A percentile compares a stretch with the other conserved stretches of the same genome.
Evolutionary conservation across 92 coral and sea anemone genomes (phyloP).

Genomic region (Porites evermanni): DNA sequence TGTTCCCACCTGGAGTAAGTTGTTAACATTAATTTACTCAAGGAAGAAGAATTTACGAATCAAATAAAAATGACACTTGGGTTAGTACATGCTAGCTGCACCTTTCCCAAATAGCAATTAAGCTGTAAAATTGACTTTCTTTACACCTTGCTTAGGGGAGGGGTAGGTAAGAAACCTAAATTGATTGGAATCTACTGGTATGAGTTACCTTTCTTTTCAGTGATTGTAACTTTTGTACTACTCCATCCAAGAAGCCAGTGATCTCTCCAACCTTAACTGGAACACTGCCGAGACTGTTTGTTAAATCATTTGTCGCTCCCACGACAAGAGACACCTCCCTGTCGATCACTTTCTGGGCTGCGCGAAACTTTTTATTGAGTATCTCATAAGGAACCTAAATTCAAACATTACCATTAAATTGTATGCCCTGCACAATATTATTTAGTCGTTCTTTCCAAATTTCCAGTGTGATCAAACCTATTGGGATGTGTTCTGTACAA

Average conservation of each 20-base stretch:
- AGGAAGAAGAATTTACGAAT: too few relatives aligned
- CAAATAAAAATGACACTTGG: too few relatives aligned
- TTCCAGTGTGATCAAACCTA: too few relatives aligned
- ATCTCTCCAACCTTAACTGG: slow-evolving; percentile 90
- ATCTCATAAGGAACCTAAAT: slow-evolving; percentile 95
- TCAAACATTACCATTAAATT: not conserved
- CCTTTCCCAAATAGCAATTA: too few relatives aligned
- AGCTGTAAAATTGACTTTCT: too few relatives aligned
- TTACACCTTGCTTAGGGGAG: too few relatives aligned
- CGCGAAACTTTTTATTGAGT: slow-evolving; percentile 92
- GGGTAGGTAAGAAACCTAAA: too few relatives aligned
- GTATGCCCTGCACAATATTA: not conserved
- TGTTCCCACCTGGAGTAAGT: too few relatives aligned
- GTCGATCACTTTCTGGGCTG: slow-evolving; percentile 98
- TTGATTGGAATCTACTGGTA: too few relatives aligned
- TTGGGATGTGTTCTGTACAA: not conserved
- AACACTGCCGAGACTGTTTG: slow-evolving; percentile 68
- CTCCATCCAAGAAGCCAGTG: slow-evolving; percentile 89
- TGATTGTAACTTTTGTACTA: slow-evolving; percentile 90
- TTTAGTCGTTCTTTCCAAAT: too few relatives aligned
- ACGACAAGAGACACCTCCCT: slow-evolving; percentile 96
- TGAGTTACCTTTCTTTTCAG: slow-evolving; percentile 86
- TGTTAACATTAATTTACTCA: too few relatives aligned
- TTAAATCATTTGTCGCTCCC: slow-evolving; percentile 81
- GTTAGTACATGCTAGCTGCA: too few relatives aligned